Evolutionary conservation across 2,113 vertebrate genomes (phyloP), one percentile per base, ranked within the genome.

Genomic region (Gnathonemus longibarbis): DNA sequence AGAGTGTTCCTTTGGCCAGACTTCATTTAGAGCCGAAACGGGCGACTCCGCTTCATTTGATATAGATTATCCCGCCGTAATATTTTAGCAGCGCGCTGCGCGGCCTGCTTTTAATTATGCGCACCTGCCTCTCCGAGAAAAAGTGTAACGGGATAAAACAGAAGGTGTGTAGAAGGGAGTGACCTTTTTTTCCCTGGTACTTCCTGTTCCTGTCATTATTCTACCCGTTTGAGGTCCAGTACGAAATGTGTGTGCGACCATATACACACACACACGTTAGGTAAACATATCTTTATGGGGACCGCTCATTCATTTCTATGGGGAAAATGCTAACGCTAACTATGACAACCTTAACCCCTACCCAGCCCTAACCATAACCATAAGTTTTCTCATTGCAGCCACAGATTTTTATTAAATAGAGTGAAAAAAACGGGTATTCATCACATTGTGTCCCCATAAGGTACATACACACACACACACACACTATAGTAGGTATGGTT

Each of bases 11-110:
- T 96, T 94, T 94, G 95, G 95, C 95, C 96, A 95, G 94, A 93
- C 95, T 96, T 98, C 95, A 97, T 97, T 98, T 96, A 94, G 96
- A 96, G 96, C 96, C 95, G 94, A 96, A 97, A 97, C 96, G 95
- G 96, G 92, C 95, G 96, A 93, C 95, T 96, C 93, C 94, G 94
- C 95, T 95, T 94, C 94, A 96, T 97, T 97, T 96, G 95, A 96
- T 96, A 95, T 95, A 96, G 96, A 95, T 96, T 96, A 96, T 96
- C 96, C 90, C 89, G 88, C 96, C 95, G 97, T 96, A 96, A 97
- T 97, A 96, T 96, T 95, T 96, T 95, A 95, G 95, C 97, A 96
- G 96, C 97, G 95, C 95, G 92, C 94, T 94, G 95, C 95, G 96
- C 95, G 96, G 95, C 94, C 96, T 96, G 95, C 94, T 97, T 97